A percentile compares a stretch with the other conserved stretches of the same genome.
phyloP scores from a whole-genome alignment of 2,888 invertebrate genomes.

The Syrphus vitripennis region DNA sequence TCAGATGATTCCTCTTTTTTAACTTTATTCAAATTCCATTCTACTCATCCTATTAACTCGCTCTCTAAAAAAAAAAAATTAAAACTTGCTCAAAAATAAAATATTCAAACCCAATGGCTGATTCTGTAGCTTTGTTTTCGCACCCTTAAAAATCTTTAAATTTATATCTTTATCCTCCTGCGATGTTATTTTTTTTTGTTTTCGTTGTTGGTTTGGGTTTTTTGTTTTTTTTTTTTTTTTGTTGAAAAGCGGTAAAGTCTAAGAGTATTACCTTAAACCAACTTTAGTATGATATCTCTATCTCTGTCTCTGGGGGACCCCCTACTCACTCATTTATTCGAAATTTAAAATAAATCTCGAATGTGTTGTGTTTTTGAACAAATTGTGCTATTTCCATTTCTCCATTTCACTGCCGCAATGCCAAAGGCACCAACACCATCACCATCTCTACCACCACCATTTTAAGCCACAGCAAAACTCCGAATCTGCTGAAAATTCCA shows the following conservation, averaged over 20 bases:
- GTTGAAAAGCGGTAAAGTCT: conserved; percentile 9
- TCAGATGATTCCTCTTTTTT: conserved; percentile 29
- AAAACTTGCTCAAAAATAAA: conserved; percentile 56
- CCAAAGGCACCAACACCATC: neutral
- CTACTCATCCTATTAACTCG: neutral
- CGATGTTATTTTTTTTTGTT: neutral
- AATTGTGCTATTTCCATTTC: conserved; percentile 45
- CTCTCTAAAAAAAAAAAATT: conserved; percentile 36
- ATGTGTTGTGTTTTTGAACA: conserved; percentile 60
- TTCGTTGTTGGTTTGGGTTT: neutral
- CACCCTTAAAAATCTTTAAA: neutral
- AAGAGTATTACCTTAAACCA: conserved; percentile 5
- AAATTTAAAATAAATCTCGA: conserved; percentile 61
- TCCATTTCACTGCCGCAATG: neutral
- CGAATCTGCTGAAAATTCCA: conserved; percentile 45
- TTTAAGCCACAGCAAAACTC: conserved; percentile 40
- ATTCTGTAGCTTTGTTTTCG: conserved; percentile 5
- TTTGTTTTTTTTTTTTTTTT: no score
- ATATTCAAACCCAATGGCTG: conserved; percentile 58
- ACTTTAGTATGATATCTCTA: neutral
- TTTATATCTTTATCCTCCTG: neutral
- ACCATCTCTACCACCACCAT: neutral
- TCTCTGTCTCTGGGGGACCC: neutral
- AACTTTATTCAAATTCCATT: conserved; percentile 52
- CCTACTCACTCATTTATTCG: neutral